These are phyloP conservation scores for Scomber colias DNA, from an alignment of 2,113 vertebrate species.

Conservation along the genomic window DNA sequence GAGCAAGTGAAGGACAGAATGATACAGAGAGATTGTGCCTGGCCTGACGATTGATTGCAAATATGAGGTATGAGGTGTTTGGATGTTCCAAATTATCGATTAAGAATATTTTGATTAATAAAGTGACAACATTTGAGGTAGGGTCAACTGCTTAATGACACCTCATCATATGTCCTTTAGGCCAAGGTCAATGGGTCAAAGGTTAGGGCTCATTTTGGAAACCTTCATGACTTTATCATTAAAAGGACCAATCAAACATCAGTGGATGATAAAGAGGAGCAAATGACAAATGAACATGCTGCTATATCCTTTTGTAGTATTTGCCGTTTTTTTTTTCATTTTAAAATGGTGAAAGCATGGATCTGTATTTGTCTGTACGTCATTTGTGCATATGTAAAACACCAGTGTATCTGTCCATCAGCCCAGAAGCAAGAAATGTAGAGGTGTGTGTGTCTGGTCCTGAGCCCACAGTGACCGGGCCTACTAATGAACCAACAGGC, in stretches of 20 bases:
- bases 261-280: neutral
- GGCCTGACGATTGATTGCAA: slow-evolving; percentile 69
- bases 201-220: slow-evolving; percentile 27
- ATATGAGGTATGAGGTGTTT: slow-evolving; percentile 42
- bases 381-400: slow-evolving; percentile 10
- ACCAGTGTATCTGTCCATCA: slow-evolving; percentile 25
- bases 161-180: neutral
- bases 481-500: slow-evolving; percentile 74
- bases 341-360: neutral
- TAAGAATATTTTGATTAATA: slow-evolving; percentile 65
- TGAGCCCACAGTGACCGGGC: slow-evolving; percentile 63
- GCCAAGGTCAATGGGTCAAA: slow-evolving; percentile 48
- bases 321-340: neutral
- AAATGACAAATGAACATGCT: neutral
- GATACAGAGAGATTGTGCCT: slow-evolving; percentile 40
- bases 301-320: neutral
- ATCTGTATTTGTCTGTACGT: neutral
- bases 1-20: slow-evolving; percentile 63
- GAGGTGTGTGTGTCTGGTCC: slow-evolving; percentile 34
- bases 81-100: slow-evolving; percentile 55
- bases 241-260: slow-evolving; percentile 23
- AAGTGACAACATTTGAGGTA: slow-evolving; percentile 62
- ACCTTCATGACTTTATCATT: slow-evolving; percentile 2
- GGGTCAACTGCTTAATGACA: slow-evolving; percentile 51
- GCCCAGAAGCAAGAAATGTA: neutral